Evolutionary conservation across 2,113 vertebrate genomes (phyloP).

Genomic region (Sapayoa aenigma): DNA sequence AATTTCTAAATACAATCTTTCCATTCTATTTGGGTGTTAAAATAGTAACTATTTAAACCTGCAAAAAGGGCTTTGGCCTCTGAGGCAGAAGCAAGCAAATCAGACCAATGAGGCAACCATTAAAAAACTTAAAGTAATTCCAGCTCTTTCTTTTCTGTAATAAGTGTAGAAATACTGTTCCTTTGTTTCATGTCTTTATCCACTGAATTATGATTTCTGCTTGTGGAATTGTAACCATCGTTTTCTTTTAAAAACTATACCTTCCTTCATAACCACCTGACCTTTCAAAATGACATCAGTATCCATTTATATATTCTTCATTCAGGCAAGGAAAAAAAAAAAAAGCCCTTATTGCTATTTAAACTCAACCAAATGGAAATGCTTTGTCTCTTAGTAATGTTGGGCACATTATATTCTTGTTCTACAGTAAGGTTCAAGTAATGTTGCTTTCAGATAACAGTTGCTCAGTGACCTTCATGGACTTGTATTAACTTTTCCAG

Average conservation of each 20-base stretch:
- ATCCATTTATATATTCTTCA: background rate
- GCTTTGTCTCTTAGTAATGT: slow-evolving; percentile 11
- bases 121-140: background rate
- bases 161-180: background rate
- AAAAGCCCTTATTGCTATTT: background rate
- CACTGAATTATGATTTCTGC: background rate
- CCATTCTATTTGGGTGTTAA: background rate
- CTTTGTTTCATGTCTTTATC: background rate
- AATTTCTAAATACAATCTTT: background rate
- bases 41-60: background rate
- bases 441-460: background rate
- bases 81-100: background rate
- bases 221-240: background rate
- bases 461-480: background rate
- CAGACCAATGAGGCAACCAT: background rate
- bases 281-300: background rate
- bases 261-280: background rate
- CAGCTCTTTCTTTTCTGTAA: background rate
- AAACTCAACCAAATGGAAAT: slow-evolving; percentile 45
- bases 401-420: background rate
- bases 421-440: background rate
- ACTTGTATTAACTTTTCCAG: slow-evolving; percentile 68
- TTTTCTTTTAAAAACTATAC: background rate
- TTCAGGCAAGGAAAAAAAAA: background rate
- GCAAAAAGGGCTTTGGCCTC: background rate